Percentiles rank a stretch among this genome's conserved stretches.
phyloP scores from a whole-genome alignment of 2,888 invertebrate genomes.

The Pasiphila rectangulata region DNA sequence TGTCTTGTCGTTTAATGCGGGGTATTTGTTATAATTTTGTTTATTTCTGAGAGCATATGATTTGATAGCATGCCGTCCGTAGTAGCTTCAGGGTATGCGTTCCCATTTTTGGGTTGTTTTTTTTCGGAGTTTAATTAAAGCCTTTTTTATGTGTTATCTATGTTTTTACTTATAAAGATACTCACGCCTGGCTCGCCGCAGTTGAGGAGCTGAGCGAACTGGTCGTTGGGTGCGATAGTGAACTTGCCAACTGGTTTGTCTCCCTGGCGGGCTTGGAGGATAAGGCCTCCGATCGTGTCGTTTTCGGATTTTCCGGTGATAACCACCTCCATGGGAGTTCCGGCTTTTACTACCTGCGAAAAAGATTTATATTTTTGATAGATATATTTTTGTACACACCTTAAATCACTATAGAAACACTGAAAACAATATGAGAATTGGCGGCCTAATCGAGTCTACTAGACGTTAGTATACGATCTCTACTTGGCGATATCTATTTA shows the following conservation, averaged over 20 bases:
- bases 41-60: too few relatives aligned
- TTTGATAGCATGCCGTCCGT: too few relatives aligned
- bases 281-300: constrained; percentile 83
- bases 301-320: constrained; percentile 69
- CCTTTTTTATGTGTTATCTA: background rate
- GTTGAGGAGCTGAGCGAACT: constrained; percentile 74
- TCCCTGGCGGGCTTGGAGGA: constrained; percentile 83
- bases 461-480: too few relatives aligned
- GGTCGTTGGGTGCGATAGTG: constrained; percentile 71
- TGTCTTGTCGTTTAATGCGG: too few relatives aligned
- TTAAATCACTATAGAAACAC: too few relatives aligned
- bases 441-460: too few relatives aligned
- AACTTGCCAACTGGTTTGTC: constrained; percentile 83
- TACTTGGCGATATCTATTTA: too few relatives aligned
- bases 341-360: constrained; percentile 61
- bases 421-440: too few relatives aligned
- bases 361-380: too few relatives aligned
- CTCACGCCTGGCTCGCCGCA: constrained; percentile 79
- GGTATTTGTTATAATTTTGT: too few relatives aligned
- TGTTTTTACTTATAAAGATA: constrained; percentile 35
- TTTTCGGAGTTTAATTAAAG: background rate
- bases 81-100: background rate
- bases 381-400: too few relatives aligned
- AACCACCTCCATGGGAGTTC: constrained; percentile 72
- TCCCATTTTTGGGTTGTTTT: background rate